Evolutionary conservation across 1,140 invertebrate species (phyloP), one percentile per base, ranked within the genome.

Genomic region (Zaprionus kolodkinae): DNA sequence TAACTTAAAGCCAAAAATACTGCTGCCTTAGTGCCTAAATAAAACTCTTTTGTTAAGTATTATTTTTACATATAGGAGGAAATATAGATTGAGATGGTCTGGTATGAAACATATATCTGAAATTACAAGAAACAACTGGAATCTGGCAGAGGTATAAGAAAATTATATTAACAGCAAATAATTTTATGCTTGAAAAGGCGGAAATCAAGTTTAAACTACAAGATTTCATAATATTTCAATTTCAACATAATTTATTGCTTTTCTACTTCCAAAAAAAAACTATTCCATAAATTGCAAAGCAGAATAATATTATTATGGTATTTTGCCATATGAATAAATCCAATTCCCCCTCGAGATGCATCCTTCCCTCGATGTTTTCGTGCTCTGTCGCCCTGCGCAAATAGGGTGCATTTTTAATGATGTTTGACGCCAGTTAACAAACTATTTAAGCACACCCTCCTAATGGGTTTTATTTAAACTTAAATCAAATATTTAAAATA

Each of bases 401-500:
- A 70, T 25, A n/a, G 52, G 60, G 54, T 74, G 71, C 59, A 73
- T 77, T 73, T 77, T 74, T 60, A 77, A 74, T 77, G 66, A 62
- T 69, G 55, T 65, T 60, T 52, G 43, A 35, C 25, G 60, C 30
- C 65, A 40, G 40, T 60, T 56, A 54, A 54, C 61, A 61, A 55
- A 52, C 36, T 64, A 57, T 66, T 71, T 78, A 68, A 74, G 45
- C 52, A 64, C 54, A 66, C 50, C 25, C 45, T 38, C 38, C 38
- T 40, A 72, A 38, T 45, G 54, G 57, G 66, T 45, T 76, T 76
- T 78, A 52, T 77, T 79, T 61, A 79, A 69, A 79, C 55, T 56
- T 64, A 59, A 79, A 73, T 76, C 64, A 79, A 76, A 73, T 75
- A 71, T 70, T 69, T 67, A 66, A 76, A 72, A 68, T 73, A 64